phyloP scores from a whole-genome alignment of 2,888 invertebrate genomes.

The Tanytarsus gracilentus region DNA sequence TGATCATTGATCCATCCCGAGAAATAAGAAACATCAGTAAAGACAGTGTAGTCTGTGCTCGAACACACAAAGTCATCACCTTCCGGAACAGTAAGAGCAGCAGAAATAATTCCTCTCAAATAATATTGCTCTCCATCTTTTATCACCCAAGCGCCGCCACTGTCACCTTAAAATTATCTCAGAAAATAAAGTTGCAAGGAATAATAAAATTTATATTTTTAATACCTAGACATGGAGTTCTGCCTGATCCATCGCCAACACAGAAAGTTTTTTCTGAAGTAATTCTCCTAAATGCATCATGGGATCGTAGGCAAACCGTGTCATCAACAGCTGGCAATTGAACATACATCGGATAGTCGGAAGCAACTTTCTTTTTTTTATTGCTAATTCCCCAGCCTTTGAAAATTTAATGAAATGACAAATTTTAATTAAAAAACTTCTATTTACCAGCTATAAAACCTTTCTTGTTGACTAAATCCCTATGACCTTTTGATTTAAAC shows the following conservation, averaged over 20 bases:
- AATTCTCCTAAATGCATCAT: slow-evolving; percentile 38
- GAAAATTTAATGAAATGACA: not conserved
- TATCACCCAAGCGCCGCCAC: slow-evolving; percentile 21
- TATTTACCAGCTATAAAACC: slow-evolving; percentile 32
- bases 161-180: not conserved
- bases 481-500: slow-evolving; percentile 13
- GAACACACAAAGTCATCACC: too few species aligned
- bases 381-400: slow-evolving; percentile 35
- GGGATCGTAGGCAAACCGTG: slow-evolving; percentile 45
- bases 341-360: not conserved
- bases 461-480: slow-evolving; percentile 39
- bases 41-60: too few species aligned
- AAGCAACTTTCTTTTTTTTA: not conserved
- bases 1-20: too few species aligned
- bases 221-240: slow-evolving; percentile 14
- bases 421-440: not conserved
- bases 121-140: slow-evolving; percentile 2
- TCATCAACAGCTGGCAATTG: slow-evolving; percentile 46
- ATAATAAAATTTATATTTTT: not conserved
- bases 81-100: too few species aligned
- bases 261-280: slow-evolving; percentile 46
- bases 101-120: slow-evolving; percentile 22
- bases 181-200: not conserved
- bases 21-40: too few species aligned
- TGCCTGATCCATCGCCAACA: not conserved